phyloP scores from a whole-genome alignment of 2,113 vertebrate genomes.

The Sporophila hypoxantha region DNA sequence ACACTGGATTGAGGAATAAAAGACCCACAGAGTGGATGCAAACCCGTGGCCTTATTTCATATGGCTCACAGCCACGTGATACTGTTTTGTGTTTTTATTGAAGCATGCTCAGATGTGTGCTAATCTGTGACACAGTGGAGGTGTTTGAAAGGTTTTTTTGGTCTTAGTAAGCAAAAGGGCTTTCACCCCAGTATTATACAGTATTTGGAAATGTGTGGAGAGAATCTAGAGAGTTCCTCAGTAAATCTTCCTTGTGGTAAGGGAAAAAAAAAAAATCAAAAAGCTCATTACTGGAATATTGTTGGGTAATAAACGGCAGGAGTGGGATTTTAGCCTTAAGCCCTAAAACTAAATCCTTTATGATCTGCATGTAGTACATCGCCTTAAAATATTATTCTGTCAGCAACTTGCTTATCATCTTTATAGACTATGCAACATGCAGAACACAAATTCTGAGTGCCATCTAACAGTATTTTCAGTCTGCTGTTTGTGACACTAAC shows the following conservation, averaged over 20 bases:
- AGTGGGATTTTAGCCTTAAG: slow-evolving; percentile 67
- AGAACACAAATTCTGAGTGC: slow-evolving; percentile 52
- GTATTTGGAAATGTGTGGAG: slow-evolving; percentile 53
- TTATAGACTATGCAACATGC: slow-evolving; percentile 49
- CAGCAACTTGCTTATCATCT: slow-evolving; percentile 65
- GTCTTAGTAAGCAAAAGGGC: slow-evolving; percentile 25
- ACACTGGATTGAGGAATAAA: neutral
- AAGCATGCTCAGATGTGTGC: slow-evolving; percentile 18
- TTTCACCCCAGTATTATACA: slow-evolving; percentile 2
- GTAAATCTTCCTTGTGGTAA: slow-evolving; percentile 62
- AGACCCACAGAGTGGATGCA: neutral
- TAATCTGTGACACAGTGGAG: neutral
- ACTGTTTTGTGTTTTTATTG: neutral
- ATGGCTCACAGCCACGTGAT: slow-evolving; percentile 11
- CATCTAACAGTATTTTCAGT: slow-evolving; percentile 29
- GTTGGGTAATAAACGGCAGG: slow-evolving; percentile 57
- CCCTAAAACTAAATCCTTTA: slow-evolving; percentile 65
- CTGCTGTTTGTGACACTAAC: neutral
- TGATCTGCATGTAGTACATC: slow-evolving; percentile 64
- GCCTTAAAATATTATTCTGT: slow-evolving; percentile 65
- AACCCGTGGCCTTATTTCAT: neutral
- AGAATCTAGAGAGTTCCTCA: slow-evolving; percentile 62
- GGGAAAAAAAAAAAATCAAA: slow-evolving; percentile 32
- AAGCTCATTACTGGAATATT: slow-evolving; percentile 63
- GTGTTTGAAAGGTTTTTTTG: slow-evolving; percentile 35